Conservation (phyloP, 2,797 vertebrate species). For the Acanthurus tractus region DNA sequence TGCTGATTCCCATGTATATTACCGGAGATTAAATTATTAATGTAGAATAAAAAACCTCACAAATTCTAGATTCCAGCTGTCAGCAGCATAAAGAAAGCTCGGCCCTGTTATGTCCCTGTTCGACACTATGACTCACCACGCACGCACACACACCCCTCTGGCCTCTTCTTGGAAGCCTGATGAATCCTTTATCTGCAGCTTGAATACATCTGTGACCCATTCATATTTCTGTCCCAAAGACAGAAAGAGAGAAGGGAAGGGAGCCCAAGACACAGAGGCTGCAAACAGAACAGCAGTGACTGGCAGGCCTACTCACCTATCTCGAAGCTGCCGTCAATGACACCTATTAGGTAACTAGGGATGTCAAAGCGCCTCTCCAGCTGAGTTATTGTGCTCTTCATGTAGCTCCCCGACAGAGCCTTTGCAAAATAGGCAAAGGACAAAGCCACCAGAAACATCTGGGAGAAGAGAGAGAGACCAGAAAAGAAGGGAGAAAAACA, state of each 20-base stretch:
- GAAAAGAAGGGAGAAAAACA: conserved; percentile 32
- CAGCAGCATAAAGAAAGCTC: conserved; percentile 17
- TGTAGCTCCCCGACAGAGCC: conserved; percentile 85
- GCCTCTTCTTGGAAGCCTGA: conserved; percentile 54
- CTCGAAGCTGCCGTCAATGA: conserved; percentile 94
- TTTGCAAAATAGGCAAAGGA: conserved; percentile 89
- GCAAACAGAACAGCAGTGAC: conserved; percentile 55
- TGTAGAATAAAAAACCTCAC: conserved; percentile 20
- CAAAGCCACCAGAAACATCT: conserved; percentile 90
- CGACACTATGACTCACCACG: conserved; percentile 59
- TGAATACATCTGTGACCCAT: conserved; percentile 69
- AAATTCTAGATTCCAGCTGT: conserved; percentile 9
- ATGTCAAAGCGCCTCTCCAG: conserved; percentile 94
- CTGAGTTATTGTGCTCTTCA: conserved; percentile 94
- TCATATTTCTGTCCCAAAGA: conserved; percentile 64
- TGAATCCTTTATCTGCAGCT: conserved; percentile 69
- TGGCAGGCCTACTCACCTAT: conserved; percentile 86
- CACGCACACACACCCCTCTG: conserved; percentile 35
- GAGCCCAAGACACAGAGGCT: conserved; percentile 42
- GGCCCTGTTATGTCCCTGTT: conserved; percentile 55
- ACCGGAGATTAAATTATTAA: conserved; percentile 5
- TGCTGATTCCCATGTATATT: conserved; percentile 2
- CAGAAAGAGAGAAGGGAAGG: conserved; percentile 34
- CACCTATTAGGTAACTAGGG: conserved; percentile 88
- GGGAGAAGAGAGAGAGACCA: conserved; percentile 42